Conservation (phyloP, 2,113 vertebrate genomes). For the Solenodon paradoxus region DNA sequence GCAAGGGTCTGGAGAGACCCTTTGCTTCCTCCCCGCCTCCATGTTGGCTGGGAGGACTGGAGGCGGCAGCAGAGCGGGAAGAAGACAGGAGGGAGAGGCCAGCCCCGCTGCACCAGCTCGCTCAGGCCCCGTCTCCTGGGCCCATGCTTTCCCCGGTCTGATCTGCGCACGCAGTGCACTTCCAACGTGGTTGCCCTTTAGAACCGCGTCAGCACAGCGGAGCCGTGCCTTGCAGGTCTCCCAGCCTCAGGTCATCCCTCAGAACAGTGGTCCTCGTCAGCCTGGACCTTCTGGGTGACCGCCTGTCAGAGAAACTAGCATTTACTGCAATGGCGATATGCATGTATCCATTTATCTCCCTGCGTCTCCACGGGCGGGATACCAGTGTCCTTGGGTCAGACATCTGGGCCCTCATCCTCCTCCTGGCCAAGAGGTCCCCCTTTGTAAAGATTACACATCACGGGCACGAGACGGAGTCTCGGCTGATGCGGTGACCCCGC, state of each 20-base stretch:
- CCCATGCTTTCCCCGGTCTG: too few species aligned
- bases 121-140: background rate
- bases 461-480: background rate
- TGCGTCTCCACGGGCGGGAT: background rate
- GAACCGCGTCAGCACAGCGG: background rate
- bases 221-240: background rate
- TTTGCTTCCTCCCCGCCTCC: background rate
- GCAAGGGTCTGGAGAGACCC: background rate
- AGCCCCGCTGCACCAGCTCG: fast-evolving
- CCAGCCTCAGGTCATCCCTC: background rate
- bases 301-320: conserved; percentile 8
- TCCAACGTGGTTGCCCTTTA: too few species aligned
- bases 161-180: too few species aligned
- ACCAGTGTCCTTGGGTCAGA: background rate
- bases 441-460: background rate
- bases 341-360: background rate
- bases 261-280: background rate
- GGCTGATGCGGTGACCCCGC: background rate
- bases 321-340: background rate
- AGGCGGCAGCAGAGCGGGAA: background rate
- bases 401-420: background rate
- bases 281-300: background rate
- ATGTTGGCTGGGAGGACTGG: background rate
- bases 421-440: background rate
- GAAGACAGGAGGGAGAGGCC: background rate